Evolutionary conservation across 2,888 invertebrate species (phyloP), one percentile per base, ranked within the genome.

Genomic region (Acanthacorydalis orientalis): DNA sequence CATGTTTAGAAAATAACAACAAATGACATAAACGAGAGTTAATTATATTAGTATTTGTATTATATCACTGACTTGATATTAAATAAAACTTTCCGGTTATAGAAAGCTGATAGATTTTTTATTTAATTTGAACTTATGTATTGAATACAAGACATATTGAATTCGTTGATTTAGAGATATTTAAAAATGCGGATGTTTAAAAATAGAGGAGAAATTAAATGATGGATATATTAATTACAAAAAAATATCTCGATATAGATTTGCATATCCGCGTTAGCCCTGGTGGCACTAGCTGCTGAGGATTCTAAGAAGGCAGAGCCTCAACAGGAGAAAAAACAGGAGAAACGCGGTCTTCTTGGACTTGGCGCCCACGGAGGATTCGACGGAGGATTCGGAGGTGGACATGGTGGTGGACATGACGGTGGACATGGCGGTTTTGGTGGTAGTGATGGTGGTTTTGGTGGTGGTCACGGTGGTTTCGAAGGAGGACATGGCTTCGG

Each of bases 271-370:
- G 59, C 60, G 56, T 51, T 51, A 37, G 50, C 48, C 47, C 47
- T 51, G 35, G 49, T 50, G 46, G 64, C 63, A 60, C 63, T 66
- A 64, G 65, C 65, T 64, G 63, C 65, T 50, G 63, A 65, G 54
- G 57, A 60, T 53, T 60, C 62, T 42, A 58, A 59, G 48, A 62
- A 62, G 55, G 62, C 61, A 50, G 57, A 58, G 41, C 57, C 62
- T 56, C 63, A 68, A 58, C 63, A 68, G 58, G 73, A 74, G 63
- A 76, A 83, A 68, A 84, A 79, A 57, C 80, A 81, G 56, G 85
- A 85, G 57, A 87, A 87, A 64, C 78, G 86, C 55, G 86, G 86
- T 51, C 72, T 86, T 56, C 71, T 74, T 58, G 73, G 78, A 57
- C 69, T 73, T 57, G 76, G 68, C 32, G 62, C 66, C 40, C 60